Conservation (phyloP, 2,113 vertebrate species). For the Mirza zaza region DNA sequence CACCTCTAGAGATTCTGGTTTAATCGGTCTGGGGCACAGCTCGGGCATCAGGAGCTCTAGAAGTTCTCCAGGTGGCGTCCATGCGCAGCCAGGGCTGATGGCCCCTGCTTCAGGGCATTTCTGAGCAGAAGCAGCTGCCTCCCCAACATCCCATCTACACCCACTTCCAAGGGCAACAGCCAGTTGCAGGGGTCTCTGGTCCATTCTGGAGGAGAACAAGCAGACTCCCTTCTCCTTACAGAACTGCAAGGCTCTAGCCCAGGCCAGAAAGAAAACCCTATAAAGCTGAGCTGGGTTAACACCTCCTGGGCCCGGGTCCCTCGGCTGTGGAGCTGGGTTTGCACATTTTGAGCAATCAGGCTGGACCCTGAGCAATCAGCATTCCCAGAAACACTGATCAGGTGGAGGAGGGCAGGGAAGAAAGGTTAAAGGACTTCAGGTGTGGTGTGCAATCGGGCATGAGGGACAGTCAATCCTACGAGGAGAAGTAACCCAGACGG, state of each 20-base stretch:
- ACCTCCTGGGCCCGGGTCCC: not conserved
- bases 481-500: not conserved
- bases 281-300: slow-evolving; percentile 67
- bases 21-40: not conserved
- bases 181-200: slow-evolving; percentile 63
- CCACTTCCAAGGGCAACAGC: slow-evolving; percentile 75
- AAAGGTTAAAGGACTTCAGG: not conserved
- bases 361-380: not conserved
- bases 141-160: slow-evolving; percentile 52
- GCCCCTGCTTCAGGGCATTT: not conserved
- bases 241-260: slow-evolving; percentile 46
- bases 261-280: slow-evolving; percentile 46
- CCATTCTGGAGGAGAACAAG: slow-evolving; percentile 66
- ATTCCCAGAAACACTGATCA: slow-evolving; percentile 59
- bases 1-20: not conserved
- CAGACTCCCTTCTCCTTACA: slow-evolving; percentile 18
- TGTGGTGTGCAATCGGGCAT: not conserved
- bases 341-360: not conserved
- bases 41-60: not conserved
- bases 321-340: slow-evolving; percentile 38
- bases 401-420: slow-evolving; percentile 53
- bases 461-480: not conserved
- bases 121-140: slow-evolving; percentile 29
- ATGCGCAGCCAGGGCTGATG: not conserved
- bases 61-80: not conserved